Percentiles rank a stretch among this genome's conserved stretches.
phyloP scores from a whole-genome alignment of 1,140 invertebrate genomes.

The Bombus pyrosoma region DNA sequence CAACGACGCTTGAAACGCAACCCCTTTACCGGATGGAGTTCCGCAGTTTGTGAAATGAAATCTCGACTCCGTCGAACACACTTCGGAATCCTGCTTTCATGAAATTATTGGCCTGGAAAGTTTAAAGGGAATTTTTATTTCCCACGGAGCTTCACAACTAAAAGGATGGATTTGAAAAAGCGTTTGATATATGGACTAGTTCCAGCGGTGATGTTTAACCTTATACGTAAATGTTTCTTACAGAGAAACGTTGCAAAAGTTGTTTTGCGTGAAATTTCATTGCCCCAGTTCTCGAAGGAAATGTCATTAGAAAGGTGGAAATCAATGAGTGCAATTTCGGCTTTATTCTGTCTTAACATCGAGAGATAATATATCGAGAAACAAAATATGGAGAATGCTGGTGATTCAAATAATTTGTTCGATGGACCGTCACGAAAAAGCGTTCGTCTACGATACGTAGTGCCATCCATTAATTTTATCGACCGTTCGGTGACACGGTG shows the following conservation, averaged over 20 bases:
- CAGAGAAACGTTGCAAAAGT: too few species aligned
- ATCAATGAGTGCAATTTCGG: too few species aligned
- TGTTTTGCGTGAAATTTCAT: too few species aligned
- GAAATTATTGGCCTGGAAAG: neutral
- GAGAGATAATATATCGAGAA: too few species aligned
- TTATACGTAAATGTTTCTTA: too few species aligned
- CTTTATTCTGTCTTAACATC: too few species aligned
- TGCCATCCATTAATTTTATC: constrained; percentile 55
- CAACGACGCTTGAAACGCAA: constrained; percentile 4
- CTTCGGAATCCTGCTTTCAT: neutral
- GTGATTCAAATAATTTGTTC: neutral
- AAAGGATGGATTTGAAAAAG: neutral
- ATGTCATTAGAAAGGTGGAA: too few species aligned
- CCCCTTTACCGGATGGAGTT: neutral
- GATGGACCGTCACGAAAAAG: neutral
- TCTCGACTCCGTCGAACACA: neutral
- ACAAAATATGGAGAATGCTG: neutral
- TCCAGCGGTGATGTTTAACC: too few species aligned
- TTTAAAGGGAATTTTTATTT: neutral
- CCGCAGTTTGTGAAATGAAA: neutral
- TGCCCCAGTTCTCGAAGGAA: too few species aligned
- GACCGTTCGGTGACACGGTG: constrained; percentile 38
- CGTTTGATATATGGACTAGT: too few species aligned
- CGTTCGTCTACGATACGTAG: neutral
- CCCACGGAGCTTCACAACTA: neutral